Evolutionary conservation across 2,797 vertebrate species (phyloP).

Genomic region (Gastrophryne carolinensis): DNA sequence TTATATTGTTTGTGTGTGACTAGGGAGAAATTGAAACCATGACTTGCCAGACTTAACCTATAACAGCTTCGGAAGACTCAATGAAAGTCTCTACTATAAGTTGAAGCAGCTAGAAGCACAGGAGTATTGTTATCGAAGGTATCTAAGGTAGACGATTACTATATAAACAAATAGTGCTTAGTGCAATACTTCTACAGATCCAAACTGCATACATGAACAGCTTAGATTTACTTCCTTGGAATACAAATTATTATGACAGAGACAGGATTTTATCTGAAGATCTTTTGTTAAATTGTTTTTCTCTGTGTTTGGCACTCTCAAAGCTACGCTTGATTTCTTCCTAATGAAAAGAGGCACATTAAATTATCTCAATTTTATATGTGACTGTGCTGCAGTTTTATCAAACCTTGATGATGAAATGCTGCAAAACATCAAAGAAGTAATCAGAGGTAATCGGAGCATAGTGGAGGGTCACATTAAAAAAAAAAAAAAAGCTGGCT

Average conservation of each 20-base stretch:
- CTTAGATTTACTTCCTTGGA: background rate
- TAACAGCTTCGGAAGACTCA: too few relatives aligned
- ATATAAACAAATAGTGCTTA: background rate
- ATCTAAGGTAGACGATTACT: too few relatives aligned
- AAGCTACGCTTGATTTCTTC: conserved; percentile 36
- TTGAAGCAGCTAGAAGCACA: too few relatives aligned
- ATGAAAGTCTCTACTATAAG: too few relatives aligned
- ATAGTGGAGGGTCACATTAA: background rate
- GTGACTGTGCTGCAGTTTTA: conserved; percentile 18
- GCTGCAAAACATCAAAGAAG: conserved; percentile 12
- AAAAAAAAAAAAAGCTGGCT: too few relatives aligned
- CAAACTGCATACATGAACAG: background rate
- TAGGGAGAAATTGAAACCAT: too few relatives aligned
- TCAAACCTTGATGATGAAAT: conserved; percentile 13
- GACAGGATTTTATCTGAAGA: conserved; percentile 18
- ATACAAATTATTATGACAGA: conserved; percentile 28
- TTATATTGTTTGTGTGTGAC: too few relatives aligned
- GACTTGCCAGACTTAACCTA: too few relatives aligned
- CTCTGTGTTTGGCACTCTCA: conserved; percentile 12
- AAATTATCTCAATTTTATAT: conserved; percentile 45
- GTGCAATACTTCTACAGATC: background rate
- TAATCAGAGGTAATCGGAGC: conserved; percentile 36
- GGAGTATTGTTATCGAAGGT: too few relatives aligned
- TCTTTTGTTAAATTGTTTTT: conserved; percentile 42
- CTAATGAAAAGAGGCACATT: conserved; percentile 39